These are phyloP conservation scores for Elmis aenea DNA, from an alignment of 2,888 invertebrate genomes.

Conservation along the genomic window DNA sequence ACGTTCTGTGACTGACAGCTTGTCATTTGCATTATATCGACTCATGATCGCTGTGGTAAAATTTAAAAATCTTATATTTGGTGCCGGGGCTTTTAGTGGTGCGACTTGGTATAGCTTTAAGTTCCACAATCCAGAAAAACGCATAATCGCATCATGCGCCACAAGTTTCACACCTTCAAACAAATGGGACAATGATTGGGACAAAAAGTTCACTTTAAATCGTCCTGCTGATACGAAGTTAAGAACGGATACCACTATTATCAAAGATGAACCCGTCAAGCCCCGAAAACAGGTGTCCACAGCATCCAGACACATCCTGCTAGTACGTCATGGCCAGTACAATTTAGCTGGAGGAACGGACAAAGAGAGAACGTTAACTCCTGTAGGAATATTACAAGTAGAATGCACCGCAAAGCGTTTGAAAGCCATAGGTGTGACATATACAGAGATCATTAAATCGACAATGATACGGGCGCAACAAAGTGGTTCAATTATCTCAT, in stretches of 20 bases:
- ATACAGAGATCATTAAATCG: conserved; percentile 75
- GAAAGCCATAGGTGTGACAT: conserved; percentile 70
- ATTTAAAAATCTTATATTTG: conserved; percentile 54
- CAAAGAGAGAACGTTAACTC: conserved; percentile 69
- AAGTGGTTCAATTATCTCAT: conserved; percentile 68
- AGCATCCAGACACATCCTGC: conserved; percentile 75
- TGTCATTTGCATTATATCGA: too few species aligned
- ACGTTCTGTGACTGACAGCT: too few species aligned
- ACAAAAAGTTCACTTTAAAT: conserved; percentile 75
- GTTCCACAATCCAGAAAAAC: conserved; percentile 41
- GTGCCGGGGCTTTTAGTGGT: conserved; percentile 63
- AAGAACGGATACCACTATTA: too few species aligned
- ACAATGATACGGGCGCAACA: conserved; percentile 93
- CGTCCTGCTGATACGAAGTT: too few species aligned
- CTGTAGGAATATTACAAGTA: conserved; percentile 57
- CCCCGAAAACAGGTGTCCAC: conserved; percentile 54
- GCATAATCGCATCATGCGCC: conserved; percentile 64
- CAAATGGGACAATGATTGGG: conserved; percentile 88
- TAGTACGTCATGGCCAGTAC: conserved; percentile 95
- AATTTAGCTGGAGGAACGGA: conserved; percentile 68
- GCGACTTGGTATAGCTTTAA: conserved; percentile 56
- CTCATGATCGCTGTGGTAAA: too few species aligned
- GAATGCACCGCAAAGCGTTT: conserved; percentile 50
- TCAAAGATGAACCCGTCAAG: too few species aligned
- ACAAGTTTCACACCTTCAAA: conserved; percentile 59